phyloP scores from a whole-genome alignment of 1,140 invertebrate genomes.

The Cardiocondyla obscurior region DNA sequence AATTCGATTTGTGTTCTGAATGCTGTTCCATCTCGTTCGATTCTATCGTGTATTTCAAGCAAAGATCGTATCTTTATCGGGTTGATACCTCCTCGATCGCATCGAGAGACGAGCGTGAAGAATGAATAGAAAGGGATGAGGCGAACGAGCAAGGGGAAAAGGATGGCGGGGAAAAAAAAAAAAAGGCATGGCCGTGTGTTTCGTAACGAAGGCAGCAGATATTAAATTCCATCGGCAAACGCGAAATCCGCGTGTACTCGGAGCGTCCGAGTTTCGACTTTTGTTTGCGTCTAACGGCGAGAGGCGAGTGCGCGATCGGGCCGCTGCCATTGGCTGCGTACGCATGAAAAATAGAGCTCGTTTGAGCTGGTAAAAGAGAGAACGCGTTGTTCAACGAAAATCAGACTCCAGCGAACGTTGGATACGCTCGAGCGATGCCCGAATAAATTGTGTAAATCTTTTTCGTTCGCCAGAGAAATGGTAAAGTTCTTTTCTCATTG shows the following conservation, averaged over 20 bases:
- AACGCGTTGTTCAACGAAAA: slow-evolving; percentile 48
- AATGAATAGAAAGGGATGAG: slow-evolving; percentile 36
- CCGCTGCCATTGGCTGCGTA: slow-evolving; percentile 55
- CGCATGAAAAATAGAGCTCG: slow-evolving; percentile 62
- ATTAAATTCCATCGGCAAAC: slow-evolving; percentile 71
- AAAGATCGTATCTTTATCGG: slow-evolving; percentile 49
- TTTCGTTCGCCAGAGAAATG: slow-evolving; percentile 44
- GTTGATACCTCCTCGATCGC: slow-evolving; percentile 43
- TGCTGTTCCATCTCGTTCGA: slow-evolving; percentile 24
- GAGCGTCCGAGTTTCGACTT: slow-evolving; percentile 67
- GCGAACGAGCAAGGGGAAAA: not conserved
- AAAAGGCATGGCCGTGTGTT: slow-evolving; percentile 62
- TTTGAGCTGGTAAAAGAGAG: slow-evolving; percentile 46
- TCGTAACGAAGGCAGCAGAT: slow-evolving; percentile 70
- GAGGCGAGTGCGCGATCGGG: slow-evolving; percentile 41
- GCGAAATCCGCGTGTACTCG: slow-evolving; percentile 64
- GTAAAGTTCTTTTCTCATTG: slow-evolving; percentile 44
- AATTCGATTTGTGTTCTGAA: slow-evolving; percentile 23
- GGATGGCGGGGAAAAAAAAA: no score
- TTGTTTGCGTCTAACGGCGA: slow-evolving; percentile 63
- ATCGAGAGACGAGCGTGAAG: slow-evolving; percentile 44
- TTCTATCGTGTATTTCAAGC: slow-evolving; percentile 41
- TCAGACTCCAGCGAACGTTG: slow-evolving; percentile 26
- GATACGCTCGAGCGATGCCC: slow-evolving; percentile 6
- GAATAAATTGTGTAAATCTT: slow-evolving; percentile 56